Evolutionary conservation across 2,113 vertebrate genomes (phyloP), one percentile per base, ranked within the genome.

Genomic region (Telmatochromis sp.): DNA sequence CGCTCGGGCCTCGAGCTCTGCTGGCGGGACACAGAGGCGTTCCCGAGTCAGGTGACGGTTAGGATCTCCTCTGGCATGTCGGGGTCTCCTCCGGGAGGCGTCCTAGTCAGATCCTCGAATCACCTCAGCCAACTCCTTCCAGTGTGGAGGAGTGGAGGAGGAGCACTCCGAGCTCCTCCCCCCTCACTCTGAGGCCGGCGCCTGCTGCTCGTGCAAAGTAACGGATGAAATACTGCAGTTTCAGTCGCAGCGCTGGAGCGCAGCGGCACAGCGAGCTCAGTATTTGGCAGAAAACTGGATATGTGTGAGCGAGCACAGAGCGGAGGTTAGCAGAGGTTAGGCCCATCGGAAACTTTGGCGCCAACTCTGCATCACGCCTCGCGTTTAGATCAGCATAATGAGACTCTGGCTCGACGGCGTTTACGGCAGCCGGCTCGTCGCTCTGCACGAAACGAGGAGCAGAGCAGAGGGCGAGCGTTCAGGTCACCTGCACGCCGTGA

Each of bases 361-460:
- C 33, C 19, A 68, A 37, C 35, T 5, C 19, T 14, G n/a, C 63
- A 68, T 40, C 35, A 23, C 2, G 5, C 35, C 35, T 14, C 2
- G 11, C 19, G 2, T 71, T 40, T 23, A 40, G 31, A 63, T n/a
- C 31, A n/a, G 31, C 31, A n/a, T 12, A n/a, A 65, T n/a, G 31
- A 68, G 33, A 65, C 9, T 65, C 0, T 12, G 17, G 60, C 9
- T 37, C 10, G 10, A 35, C 6, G 35, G 7, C 3, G 11, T 42
- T 23, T 9, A 42, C 37, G 21, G n/a, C n/a, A 15, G 65, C 21
- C 63, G n/a, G 11, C 63, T 68, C 63, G 1, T 58, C n/a, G 11
- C 35, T 23, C n/a, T 21, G 35, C 35, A 40, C 4, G n/a, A 42
- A 0, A 0, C 12, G 8, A 40, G 35, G 63, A 42, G 65, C 65